Percentiles rank a stretch among this genome's conserved stretches.
Evolutionary conservation across 2,797 vertebrate genomes (phyloP).

Genomic region (Cheirogaleus major): DNA sequence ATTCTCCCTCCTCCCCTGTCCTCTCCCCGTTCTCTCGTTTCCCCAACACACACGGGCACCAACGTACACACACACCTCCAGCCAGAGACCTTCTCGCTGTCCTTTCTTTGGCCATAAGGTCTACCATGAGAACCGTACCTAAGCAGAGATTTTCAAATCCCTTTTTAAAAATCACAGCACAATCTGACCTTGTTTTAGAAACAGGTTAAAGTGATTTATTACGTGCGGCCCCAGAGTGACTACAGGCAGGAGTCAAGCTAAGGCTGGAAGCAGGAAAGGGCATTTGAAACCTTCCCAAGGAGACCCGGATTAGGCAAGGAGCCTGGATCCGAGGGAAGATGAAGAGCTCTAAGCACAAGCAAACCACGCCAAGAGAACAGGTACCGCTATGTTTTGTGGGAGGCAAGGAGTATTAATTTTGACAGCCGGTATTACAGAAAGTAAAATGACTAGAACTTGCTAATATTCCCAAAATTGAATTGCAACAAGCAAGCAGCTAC

Average conservation of each 20-base stretch:
- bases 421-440: slow-evolving; percentile 78
- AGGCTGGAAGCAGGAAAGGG: slow-evolving; percentile 72
- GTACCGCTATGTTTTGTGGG: slow-evolving; percentile 60
- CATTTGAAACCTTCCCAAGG: slow-evolving; percentile 64
- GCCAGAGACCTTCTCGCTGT: slow-evolving; percentile 41
- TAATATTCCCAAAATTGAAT: slow-evolving; percentile 79
- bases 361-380: slow-evolving; percentile 66
- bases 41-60: background rate
- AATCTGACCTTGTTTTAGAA: slow-evolving; percentile 81
- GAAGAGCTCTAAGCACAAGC: background rate
- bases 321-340: background rate
- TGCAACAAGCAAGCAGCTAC: slow-evolving; percentile 77
- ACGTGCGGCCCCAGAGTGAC: slow-evolving; percentile 69
- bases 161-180: slow-evolving; percentile 76
- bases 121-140: slow-evolving; percentile 51
- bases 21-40: background rate
- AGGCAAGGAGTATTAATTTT: slow-evolving; percentile 78
- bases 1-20: background rate
- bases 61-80: background rate
- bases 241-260: slow-evolving; percentile 70
- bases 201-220: slow-evolving; percentile 82
- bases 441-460: slow-evolving; percentile 81
- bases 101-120: slow-evolving; percentile 80
- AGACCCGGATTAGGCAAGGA: background rate
- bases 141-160: background rate